Evolutionary conservation across 2,888 invertebrate species (phyloP).

Genomic region (Halictus quadricinctus): DNA sequence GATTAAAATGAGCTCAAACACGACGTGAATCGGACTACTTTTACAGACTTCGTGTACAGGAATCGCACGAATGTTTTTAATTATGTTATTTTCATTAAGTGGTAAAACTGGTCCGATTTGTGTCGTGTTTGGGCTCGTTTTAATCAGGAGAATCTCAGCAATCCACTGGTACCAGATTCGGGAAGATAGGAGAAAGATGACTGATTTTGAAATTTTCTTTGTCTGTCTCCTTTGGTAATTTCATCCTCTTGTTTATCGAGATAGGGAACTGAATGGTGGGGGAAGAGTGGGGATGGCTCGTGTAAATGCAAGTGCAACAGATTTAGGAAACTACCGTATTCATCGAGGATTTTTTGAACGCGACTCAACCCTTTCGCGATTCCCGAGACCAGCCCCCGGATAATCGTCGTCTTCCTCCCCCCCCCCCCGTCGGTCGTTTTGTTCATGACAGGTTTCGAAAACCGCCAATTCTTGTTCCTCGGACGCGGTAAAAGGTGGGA

Average conservation of each 20-base stretch:
- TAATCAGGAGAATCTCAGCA: not conserved
- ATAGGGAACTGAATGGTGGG: no score
- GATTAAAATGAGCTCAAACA: not conserved
- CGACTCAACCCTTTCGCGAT: not conserved
- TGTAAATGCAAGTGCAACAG: no score
- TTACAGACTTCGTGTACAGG: not conserved
- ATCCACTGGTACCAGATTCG: not conserved
- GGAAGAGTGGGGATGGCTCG: no score
- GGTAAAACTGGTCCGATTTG: not conserved
- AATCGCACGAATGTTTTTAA: not conserved
- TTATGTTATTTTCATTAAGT: not conserved
- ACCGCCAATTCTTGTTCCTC: not conserved
- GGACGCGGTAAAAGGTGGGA: constrained; percentile 3
- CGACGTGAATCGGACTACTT: not conserved
- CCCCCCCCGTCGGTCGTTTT: not conserved
- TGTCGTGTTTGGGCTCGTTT: not conserved
- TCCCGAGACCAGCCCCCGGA: not conserved
- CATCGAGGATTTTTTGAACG: not conserved
- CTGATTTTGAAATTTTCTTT: not conserved
- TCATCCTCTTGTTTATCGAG: no score
- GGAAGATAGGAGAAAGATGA: not conserved
- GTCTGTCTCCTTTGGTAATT: no score
- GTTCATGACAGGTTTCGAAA: not conserved
- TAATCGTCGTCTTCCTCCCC: constrained; percentile 1
- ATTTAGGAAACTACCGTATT: not conserved